Evolutionary conservation across 2,113 vertebrate species (phyloP), one percentile per base, ranked within the genome.

Genomic region (Aspiorhynchus laticeps): DNA sequence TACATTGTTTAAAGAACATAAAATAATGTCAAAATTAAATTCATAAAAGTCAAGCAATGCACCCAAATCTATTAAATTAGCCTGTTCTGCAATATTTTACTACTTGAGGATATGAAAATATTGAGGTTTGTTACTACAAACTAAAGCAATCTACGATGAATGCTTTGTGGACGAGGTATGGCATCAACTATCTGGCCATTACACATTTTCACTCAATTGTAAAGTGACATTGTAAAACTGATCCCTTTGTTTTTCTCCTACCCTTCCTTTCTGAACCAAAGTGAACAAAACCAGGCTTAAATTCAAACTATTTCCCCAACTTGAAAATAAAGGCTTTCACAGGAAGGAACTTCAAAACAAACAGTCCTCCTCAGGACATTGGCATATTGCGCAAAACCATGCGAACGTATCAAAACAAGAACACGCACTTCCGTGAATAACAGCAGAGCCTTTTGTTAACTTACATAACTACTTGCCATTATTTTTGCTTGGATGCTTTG

Each of bases 261-360:
- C 74, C 36, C 5, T 14, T 28, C n/a, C n/a, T 76, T 41, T 48
- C 74, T 48, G 41, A 48, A 76, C 12, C 41, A n/a, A 76, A 46
- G 14, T 19, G 15, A 59, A 46, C 59, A 21, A 82, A 65, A 12
- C 7, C 78, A 80, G 36, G 33, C 53, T 80, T 61, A 9, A n/a
- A 80, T 41, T 56, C 19, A 36, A 53, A 31, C 76, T 14, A 36
- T 36, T 38, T 38, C 12, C 12, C 59, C 24, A 65, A 46, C 79
- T 46, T 81, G n/a, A 65, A 81, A 81, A 65, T 26, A 65, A 81
- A 65, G 38, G 79, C 59, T 51, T 14, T 83, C 65, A 36, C 63
- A 83, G 65, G 65, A 83, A 83, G 63, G 43, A 71, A 53, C 43
- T 71, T 53, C 17, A n/a, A 36, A 71, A 71, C 65, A 53, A 71